Base-by-base conservation (phyloP, 2,113 vertebrate species). In the Rallus limicola region DNA sequence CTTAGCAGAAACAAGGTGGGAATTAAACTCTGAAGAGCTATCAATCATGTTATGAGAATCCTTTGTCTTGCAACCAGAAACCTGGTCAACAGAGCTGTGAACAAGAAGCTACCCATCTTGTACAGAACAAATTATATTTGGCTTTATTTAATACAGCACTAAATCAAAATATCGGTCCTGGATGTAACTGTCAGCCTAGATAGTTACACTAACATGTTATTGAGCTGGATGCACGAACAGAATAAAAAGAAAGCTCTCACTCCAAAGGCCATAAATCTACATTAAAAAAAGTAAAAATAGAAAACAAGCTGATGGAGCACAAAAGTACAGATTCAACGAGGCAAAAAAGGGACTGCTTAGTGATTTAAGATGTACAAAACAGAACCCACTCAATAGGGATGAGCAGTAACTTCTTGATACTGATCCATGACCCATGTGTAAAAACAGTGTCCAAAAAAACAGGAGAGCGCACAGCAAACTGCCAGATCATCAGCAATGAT, bases 341-440 rank as follows among this genome's bases (percentile, higher is more conserved):
- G 18, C 21, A 76, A 80, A 63, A 34, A 72, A 81, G 44, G 63
- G 28, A 59, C 6, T 69, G 5, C 3, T 44, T 77, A 46, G 10
- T 52, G 11, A 28, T 40, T 50, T 76, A 69, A 40, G 8, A 9
- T 18, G 4, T 21, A 21, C 0, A 0, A 69, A 92, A 53, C 42
- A 52, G n/a, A 79, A n/a, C 14, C 12, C 0, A 3, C 28, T 63
- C 24, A 24, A 4, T 2, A 52, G 38, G 19, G 16, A 25, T 40
- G 29, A 77, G 26, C 5, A 60, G 29, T 46, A 55, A 42, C 6
- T 64, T 60, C 33, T 50, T 13, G 9, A 40, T 69, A 40, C 19
- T 46, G 17, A 56, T 48, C 25, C 9, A 33, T 58, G 33, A 63
- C 58, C 59, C 8, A 2, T 6, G 11, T 0, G 0, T 28, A 8